Evolutionary conservation across 2,113 vertebrate genomes (phyloP), one percentile per base, ranked within the genome.

Genomic region (Girardinichthys multiradiatus): DNA sequence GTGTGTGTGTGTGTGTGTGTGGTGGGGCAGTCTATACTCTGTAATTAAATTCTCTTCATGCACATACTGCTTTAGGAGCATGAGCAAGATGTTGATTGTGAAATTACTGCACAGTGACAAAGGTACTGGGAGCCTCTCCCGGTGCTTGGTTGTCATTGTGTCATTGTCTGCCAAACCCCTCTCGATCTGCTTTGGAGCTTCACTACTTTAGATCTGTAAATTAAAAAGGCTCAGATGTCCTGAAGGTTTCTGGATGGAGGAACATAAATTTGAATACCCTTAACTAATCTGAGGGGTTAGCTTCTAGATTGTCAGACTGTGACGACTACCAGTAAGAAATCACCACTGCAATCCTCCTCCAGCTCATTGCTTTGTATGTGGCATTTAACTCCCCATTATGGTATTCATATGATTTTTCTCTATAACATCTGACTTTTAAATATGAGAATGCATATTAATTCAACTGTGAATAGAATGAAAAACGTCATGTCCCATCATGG

Each of bases 31-130:
- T 76, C 64, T 59, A 58, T 65, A 45, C 64, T 76, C 83, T 84
- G 67, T 85, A 81, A 90, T 90, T 84, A 76, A 76, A 87, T 90
- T 88, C 70, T 89, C 77, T 80, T 87, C 77, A 77, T 90, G 87
- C 77, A 73, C 75, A 59, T 19, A 45, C 69, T 48, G 80, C 78
- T 59, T 37, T 70, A 71, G 67, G 33, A 81, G 69, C 76, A 76
- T 66, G 72, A 77, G 64, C 35, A 39, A 79, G 51, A 86, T 69
- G 76, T 74, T 72, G 73, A 75, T 77, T 77, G 73, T 76, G 72
- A 77, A 84, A 73, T 70, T 60, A 24, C 31, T 15, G 9, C 39
- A 2, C 37, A 26, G 78, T 87, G 72, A 85, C 82, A 87, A 72
- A 80, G 58, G 29, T 58, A 27, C 48, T 24, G 21, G 57, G 35